These are phyloP conservation scores for Himalopsyche kuldschensis DNA, from an alignment of 2,888 invertebrate genomes.

Conservation along the genomic window DNA sequence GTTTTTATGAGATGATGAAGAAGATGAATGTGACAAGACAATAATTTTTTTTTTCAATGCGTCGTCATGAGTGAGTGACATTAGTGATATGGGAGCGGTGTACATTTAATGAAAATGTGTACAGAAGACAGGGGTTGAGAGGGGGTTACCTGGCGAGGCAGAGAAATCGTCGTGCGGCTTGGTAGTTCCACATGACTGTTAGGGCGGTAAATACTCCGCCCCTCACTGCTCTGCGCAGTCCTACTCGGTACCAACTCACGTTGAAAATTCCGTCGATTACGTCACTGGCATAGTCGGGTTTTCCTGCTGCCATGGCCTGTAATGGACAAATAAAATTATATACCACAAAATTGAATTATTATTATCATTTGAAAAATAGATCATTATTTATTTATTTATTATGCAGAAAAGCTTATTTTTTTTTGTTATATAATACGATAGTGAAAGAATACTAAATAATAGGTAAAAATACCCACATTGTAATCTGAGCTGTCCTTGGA, in stretches of 20 bases:
- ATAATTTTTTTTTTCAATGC: not conserved
- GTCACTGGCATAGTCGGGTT: constrained; percentile 30
- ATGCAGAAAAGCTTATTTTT: too few relatives aligned
- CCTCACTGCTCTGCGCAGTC: constrained; percentile 31
- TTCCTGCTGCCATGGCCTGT: constrained; percentile 33
- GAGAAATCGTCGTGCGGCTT: constrained; percentile 36
- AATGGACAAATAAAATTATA: constrained; percentile 11
- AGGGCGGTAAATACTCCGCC: constrained; percentile 37
- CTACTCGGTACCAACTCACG: constrained; percentile 39
- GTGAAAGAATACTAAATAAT: not conserved
- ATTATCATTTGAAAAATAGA: too few relatives aligned
- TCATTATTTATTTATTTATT: too few relatives aligned
- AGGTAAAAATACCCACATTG: constrained; percentile 23
- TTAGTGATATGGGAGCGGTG: not conserved
- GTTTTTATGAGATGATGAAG: not conserved
- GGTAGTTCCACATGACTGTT: constrained; percentile 39
- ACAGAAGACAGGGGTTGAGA: constrained; percentile 3
- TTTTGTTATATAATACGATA: not conserved
- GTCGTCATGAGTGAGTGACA: not conserved
- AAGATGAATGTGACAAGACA: not conserved
- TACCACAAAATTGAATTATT: too few relatives aligned
- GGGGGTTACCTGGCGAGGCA: constrained; percentile 37
- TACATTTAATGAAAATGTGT: constrained; percentile 5
- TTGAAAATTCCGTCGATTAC: constrained; percentile 40
- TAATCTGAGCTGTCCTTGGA: constrained; percentile 38